Conservation (phyloP, 2,797 vertebrate species). For the Silurus aristotelis region DNA sequence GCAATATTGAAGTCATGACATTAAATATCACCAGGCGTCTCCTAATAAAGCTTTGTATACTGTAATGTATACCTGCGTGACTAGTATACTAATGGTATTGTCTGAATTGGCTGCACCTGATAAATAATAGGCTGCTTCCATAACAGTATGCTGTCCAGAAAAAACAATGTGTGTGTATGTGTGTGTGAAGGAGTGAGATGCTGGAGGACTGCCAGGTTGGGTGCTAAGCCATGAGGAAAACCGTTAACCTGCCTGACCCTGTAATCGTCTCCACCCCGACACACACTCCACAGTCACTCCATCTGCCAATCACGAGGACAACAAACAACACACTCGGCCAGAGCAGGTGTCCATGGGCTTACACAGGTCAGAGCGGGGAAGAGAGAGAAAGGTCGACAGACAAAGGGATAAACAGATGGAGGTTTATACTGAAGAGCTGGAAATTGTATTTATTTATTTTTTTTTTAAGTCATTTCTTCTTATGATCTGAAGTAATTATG, state of each 20-base stretch:
- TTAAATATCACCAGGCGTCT: not conserved
- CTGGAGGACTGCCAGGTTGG: conserved; percentile 47
- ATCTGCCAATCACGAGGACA: conserved; percentile 44
- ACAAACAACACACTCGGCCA: conserved; percentile 48
- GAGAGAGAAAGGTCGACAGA: not conserved
- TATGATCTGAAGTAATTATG: conserved; percentile 29
- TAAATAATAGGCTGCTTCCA: not conserved
- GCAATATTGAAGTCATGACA: not conserved
- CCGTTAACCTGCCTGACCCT: conserved; percentile 50
- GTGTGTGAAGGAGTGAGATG: conserved; percentile 20
- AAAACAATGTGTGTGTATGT: conserved; percentile 14
- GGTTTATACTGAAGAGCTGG: conserved; percentile 10
- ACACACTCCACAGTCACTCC: conserved; percentile 35
- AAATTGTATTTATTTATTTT: not conserved
- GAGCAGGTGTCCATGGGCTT: conserved; percentile 45
- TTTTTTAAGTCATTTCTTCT: conserved; percentile 4
- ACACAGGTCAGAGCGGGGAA: conserved; percentile 26
- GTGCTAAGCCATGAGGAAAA: conserved; percentile 48
- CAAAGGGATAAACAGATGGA: conserved; percentile 33
- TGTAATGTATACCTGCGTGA: not conserved
- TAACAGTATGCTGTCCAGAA: not conserved
- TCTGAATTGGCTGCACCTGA: not conserved
- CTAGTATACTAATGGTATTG: not conserved
- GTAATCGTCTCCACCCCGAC: conserved; percentile 45
- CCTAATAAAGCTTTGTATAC: not conserved